Conservation (phyloP, 2,797 vertebrate species). For the Cirrhinus mrigala region DNA sequence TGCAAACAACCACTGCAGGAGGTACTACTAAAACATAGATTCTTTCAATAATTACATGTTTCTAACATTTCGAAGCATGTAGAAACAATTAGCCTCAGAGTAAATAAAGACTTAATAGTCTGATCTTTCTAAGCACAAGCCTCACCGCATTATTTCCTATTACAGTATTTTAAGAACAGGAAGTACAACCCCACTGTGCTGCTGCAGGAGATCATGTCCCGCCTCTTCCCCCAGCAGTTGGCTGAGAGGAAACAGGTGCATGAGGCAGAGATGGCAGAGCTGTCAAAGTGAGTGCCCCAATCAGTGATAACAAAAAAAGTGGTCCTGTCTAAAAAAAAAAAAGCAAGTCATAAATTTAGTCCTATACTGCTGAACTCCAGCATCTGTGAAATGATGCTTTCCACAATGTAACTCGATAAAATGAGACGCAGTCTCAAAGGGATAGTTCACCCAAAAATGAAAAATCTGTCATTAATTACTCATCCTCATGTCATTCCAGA, state of each 20-base stretch:
- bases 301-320: not conserved
- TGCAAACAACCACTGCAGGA: slow-evolving; percentile 92
- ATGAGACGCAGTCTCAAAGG: not conserved
- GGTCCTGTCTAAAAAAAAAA: not conserved
- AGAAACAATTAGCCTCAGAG: not conserved
- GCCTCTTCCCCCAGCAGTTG: slow-evolving; percentile 82
- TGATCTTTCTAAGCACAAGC: slow-evolving; percentile 1
- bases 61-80: not conserved
- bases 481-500: too few species aligned
- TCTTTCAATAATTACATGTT: not conserved
- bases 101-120: not conserved
- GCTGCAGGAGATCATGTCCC: slow-evolving; percentile 83
- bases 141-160: slow-evolving; percentile 43
- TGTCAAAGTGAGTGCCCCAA: slow-evolving; percentile 84
- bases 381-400: not conserved
- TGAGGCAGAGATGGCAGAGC: slow-evolving; percentile 86
- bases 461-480: too few species aligned
- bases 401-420: not conserved
- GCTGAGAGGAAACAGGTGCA: slow-evolving; percentile 85
- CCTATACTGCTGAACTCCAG: not conserved
- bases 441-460: too few species aligned
- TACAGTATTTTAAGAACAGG: slow-evolving; percentile 87
- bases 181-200: slow-evolving; percentile 84
- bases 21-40: slow-evolving; percentile 70
- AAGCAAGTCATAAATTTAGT: not conserved